These are phyloP conservation scores for Cheilosia urbana DNA, from an alignment of 2,888 invertebrate species.

Conservation along the genomic window DNA sequence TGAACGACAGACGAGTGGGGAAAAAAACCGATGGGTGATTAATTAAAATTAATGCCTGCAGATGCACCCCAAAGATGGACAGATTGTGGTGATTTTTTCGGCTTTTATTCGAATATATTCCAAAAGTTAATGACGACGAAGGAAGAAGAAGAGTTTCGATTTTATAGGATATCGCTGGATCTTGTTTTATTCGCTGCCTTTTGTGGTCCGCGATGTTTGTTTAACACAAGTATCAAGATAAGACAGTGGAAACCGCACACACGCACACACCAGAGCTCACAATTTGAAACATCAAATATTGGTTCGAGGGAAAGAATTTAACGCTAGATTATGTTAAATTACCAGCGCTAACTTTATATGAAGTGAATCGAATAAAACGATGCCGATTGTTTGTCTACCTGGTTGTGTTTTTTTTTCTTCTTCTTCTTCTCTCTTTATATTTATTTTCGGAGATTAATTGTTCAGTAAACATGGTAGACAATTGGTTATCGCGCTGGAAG, in stretches of 20 bases:
- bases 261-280: constrained; percentile 1
- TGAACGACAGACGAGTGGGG: constrained; percentile 60
- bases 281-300: constrained; percentile 50
- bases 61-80: constrained; percentile 74
- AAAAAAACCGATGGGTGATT: constrained; percentile 69
- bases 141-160: constrained; percentile 12
- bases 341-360: constrained; percentile 34
- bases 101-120: constrained; percentile 8
- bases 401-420: constrained; percentile 1
- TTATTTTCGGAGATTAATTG: constrained; percentile 54
- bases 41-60: constrained; percentile 76
- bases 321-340: constrained; percentile 56
- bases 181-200: constrained; percentile 61
- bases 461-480: constrained; percentile 58
- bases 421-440: not conserved
- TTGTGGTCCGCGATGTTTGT: constrained; percentile 59
- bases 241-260: constrained; percentile 29
- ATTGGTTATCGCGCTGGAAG: constrained; percentile 51
- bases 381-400: constrained; percentile 60
- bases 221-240: constrained; percentile 57
- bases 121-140: constrained; percentile 1
- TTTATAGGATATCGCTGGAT: constrained; percentile 48
- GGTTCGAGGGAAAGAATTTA: constrained; percentile 26
- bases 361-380: constrained; percentile 37
- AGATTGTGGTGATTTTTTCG: constrained; percentile 63